Evolutionary conservation across 1,140 invertebrate genomes (phyloP).

Genomic region (Atta colombica): DNA sequence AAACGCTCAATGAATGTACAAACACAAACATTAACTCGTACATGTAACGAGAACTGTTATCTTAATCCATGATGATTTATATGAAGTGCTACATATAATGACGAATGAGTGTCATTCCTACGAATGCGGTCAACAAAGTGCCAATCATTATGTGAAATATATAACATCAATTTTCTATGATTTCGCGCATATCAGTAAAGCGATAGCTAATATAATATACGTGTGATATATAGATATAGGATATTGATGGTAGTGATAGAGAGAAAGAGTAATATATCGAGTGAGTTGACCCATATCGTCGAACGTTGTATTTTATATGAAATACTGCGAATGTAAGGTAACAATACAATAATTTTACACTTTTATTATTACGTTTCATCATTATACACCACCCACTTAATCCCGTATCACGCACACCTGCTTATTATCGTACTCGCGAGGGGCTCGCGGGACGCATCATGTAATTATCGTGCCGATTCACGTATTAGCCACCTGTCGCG

Average conservation of each 20-base stretch:
- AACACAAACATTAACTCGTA: neutral
- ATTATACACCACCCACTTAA: conserved; percentile 27
- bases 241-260: conserved; percentile 16
- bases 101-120: conserved; percentile 25
- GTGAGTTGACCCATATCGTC: neutral
- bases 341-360: conserved; percentile 70
- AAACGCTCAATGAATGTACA: conserved; percentile 60
- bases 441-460: neutral
- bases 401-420: conserved; percentile 17
- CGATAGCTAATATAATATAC: neutral
- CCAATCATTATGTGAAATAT: conserved; percentile 14
- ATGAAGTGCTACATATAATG: neutral
- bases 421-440: neutral
- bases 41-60: conserved; percentile 10
- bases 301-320: conserved; percentile 67
- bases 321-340: conserved; percentile 59
- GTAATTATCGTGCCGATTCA: conserved; percentile 42
- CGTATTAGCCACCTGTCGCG: conserved; percentile 35
- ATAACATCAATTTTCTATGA: conserved; percentile 27
- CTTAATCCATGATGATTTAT: conserved; percentile 15
- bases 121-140: conserved; percentile 23
- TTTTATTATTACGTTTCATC: conserved; percentile 53
- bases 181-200: conserved; percentile 3
- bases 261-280: conserved; percentile 25
- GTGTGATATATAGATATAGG: conserved; percentile 17